A percentile compares a stretch with the other conserved stretches of the same genome.
These are phyloP conservation scores for Scaptomyza hsui DNA, from an alignment of 1,140 invertebrate species.

Conservation along the genomic window DNA sequence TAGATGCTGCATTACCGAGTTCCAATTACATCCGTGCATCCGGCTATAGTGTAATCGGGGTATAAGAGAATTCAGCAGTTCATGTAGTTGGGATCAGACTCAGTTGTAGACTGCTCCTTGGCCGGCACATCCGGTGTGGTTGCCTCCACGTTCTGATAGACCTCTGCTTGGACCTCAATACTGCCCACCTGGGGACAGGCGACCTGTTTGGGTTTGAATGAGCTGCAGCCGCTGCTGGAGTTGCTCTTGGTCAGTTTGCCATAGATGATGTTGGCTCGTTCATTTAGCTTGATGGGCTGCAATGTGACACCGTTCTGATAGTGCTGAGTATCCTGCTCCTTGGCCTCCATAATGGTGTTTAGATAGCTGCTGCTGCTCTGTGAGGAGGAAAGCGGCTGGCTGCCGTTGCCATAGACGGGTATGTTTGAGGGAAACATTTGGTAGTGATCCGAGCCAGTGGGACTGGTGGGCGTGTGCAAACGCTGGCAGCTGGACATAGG, in stretches of 20 bases:
- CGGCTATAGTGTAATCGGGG: no score
- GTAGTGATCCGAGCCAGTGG: conserved; percentile 76
- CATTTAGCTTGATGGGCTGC: conserved; percentile 81
- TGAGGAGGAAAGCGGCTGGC: conserved; percentile 56
- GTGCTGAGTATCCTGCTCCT: conserved; percentile 67
- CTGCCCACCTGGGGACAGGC: conserved; percentile 67
- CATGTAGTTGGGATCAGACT: conserved; percentile 80
- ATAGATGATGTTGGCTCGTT: conserved; percentile 78
- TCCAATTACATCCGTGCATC: no score
- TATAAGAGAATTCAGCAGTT: conserved; percentile 69
- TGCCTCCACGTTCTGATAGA: conserved; percentile 76
- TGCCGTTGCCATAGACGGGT: conserved; percentile 76
- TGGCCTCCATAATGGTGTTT: conserved; percentile 80
- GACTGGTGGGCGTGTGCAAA: conserved; percentile 78
- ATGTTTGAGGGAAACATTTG: conserved; percentile 83
- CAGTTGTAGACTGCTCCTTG: conserved; percentile 19
- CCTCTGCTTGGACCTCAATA: conserved; percentile 76
- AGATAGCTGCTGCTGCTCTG: conserved; percentile 75
- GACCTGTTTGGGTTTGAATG: conserved; percentile 77
- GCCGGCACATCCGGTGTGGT: conserved; percentile 3
- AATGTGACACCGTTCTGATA: conserved; percentile 79
- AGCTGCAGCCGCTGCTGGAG: conserved; percentile 69
- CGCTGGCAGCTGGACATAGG: conserved; percentile 73
- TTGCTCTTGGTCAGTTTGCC: conserved; percentile 70
- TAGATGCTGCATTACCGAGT: no score